Conservation (phyloP, 1,140 invertebrate genomes). For the Cotesia typhae region DNA sequence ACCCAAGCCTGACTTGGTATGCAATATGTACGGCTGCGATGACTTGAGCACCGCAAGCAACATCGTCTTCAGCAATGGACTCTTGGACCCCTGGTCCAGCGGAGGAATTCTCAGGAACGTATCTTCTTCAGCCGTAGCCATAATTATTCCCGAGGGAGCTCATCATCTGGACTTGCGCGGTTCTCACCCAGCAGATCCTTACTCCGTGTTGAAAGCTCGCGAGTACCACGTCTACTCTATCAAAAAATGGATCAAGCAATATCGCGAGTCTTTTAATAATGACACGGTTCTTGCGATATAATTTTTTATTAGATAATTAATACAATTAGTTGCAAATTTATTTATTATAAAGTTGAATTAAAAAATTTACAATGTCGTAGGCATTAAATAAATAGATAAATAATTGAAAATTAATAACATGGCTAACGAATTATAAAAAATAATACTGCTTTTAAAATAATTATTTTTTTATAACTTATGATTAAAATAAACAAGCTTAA, state of each 20-base stretch:
- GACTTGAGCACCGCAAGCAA: slow-evolving; percentile 76
- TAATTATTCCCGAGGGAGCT: slow-evolving; percentile 88
- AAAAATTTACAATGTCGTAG: too few species aligned
- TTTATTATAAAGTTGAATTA: too few species aligned
- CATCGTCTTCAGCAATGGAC: slow-evolving; percentile 92
- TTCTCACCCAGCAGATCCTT: slow-evolving; percentile 75
- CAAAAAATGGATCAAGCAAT: slow-evolving; percentile 72
- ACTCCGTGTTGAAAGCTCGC: slow-evolving; percentile 74
- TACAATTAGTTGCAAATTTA: too few species aligned
- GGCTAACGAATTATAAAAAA: too few species aligned
- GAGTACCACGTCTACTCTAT: slow-evolving; percentile 75
- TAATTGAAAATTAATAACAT: neutral
- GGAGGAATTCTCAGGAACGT: slow-evolving; percentile 85
- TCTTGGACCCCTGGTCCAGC: slow-evolving; percentile 92
- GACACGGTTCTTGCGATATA: too few species aligned
- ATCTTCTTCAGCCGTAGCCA: slow-evolving; percentile 73
- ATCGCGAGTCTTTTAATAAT: slow-evolving; percentile 23
- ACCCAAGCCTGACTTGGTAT: slow-evolving; percentile 74
- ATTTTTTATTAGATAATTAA: too few species aligned
- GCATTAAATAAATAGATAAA: slow-evolving; percentile 3
- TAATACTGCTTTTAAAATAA: neutral
- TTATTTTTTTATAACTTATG: neutral
- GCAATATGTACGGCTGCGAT: slow-evolving; percentile 83
- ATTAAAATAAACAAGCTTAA: too few species aligned
- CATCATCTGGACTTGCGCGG: slow-evolving; percentile 91